A percentile compares a stretch with the other conserved stretches of the same genome.
Conservation (phyloP, 2,113 vertebrate genomes). For the Pteruthius melanotis region DNA sequence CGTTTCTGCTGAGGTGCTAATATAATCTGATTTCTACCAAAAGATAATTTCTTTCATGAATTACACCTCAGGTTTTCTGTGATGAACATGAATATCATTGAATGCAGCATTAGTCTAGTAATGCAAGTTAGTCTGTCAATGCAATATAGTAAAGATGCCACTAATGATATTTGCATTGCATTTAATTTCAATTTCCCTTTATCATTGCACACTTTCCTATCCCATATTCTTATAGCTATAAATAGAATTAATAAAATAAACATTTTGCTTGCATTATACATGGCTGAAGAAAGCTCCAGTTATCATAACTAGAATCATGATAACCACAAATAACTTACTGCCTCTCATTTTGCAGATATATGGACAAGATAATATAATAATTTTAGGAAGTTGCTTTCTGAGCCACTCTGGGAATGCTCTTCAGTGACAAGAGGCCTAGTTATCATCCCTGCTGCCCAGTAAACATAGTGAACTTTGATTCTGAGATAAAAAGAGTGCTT, state of each 20-base stretch:
- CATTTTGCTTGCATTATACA: neutral
- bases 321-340: neutral
- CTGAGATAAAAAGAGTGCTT: neutral
- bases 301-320: neutral
- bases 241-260: neutral
- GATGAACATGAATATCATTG: neutral
- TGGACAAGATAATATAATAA: neutral
- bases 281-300: neutral
- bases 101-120: neutral
- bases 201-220: neutral
- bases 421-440: neutral
- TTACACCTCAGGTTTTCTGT: neutral
- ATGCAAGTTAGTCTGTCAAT: neutral
- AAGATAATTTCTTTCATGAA: neutral
- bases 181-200: neutral
- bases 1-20: neutral
- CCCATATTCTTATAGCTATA: neutral
- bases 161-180: neutral
- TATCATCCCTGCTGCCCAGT: neutral
- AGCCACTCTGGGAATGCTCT: neutral
- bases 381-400: neutral
- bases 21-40: neutral
- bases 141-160: neutral
- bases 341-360: neutral
- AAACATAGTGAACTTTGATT: neutral